Percentiles rank a stretch among this genome's conserved stretches.
Evolutionary conservation across 2,113 vertebrate genomes (phyloP).

Genomic region (Sminthopsis crassicaudata): DNA sequence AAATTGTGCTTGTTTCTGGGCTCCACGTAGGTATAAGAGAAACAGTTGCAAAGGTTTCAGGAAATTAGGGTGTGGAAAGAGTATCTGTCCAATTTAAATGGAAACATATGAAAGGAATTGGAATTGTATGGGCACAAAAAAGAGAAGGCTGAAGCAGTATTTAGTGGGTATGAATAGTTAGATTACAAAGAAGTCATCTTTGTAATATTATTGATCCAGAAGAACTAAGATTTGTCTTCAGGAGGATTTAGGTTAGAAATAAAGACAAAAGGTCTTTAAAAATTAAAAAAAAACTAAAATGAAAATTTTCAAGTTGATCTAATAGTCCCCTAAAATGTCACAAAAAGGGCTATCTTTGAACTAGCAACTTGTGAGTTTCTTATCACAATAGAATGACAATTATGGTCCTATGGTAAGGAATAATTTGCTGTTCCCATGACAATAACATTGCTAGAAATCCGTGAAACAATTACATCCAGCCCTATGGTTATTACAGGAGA

Average conservation of each 20-base stretch:
- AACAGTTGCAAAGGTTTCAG: background rate
- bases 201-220: conserved; percentile 1
- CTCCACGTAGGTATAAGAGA: background rate
- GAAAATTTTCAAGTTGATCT: background rate
- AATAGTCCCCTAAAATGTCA: background rate
- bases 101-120: background rate
- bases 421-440: background rate
- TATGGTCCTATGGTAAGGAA: background rate
- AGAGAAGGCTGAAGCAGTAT: conserved; percentile 4
- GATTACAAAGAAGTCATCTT: background rate
- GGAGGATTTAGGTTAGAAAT: background rate
- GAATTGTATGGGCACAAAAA: background rate
- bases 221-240: background rate
- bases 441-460: background rate
- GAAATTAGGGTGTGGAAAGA: background rate
- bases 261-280: background rate
- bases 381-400: background rate
- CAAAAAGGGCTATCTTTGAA: background rate
- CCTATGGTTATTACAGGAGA: background rate
- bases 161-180: background rate
- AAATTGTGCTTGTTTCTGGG: background rate
- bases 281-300: background rate
- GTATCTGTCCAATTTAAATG: background rate
- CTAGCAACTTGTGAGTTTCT: background rate
- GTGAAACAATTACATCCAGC: background rate